Conservation (phyloP, 1,140 invertebrate genomes). For the Microplitis mediator region DNA sequence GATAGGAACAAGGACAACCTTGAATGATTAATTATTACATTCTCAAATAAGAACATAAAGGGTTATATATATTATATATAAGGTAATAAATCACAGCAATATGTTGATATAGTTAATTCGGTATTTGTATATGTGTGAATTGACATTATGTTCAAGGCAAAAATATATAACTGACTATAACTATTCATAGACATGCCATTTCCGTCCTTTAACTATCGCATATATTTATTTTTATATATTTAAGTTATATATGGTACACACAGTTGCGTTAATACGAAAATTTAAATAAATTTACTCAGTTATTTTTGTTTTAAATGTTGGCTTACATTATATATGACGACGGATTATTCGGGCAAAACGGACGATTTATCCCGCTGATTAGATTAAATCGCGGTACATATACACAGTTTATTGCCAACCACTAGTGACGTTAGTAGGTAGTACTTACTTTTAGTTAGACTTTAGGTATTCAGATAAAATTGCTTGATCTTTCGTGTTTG, state of each 20-base stretch:
- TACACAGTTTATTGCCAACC: not conserved
- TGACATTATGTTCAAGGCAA: not conserved
- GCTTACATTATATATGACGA: slow-evolving; percentile 8
- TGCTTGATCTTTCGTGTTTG: no score
- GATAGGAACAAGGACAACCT: not conserved
- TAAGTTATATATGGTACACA: not conserved
- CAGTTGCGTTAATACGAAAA: not conserved
- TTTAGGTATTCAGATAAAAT: no score
- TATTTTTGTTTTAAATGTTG: slow-evolving; percentile 21
- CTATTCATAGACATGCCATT: slow-evolving; percentile 27
- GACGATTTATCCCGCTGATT: slow-evolving; percentile 27
- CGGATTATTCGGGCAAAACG: slow-evolving; percentile 21
- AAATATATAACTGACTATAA: not conserved
- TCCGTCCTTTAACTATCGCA: not conserved
- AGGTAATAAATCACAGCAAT: slow-evolving; percentile 20
- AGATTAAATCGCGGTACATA: slow-evolving; percentile 3
- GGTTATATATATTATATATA: not conserved
- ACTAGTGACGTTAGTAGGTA: not conserved
- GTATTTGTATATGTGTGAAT: not conserved
- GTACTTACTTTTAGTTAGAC: no score
- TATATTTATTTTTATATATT: not conserved
- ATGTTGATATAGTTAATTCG: not conserved
- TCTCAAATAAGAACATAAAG: not conserved
- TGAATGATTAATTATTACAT: not conserved
- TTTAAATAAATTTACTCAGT: slow-evolving; percentile 17